These are phyloP conservation scores for Gonioctena quinquepunctata DNA, from an alignment of 1,140 invertebrate species.

Conservation along the genomic window DNA sequence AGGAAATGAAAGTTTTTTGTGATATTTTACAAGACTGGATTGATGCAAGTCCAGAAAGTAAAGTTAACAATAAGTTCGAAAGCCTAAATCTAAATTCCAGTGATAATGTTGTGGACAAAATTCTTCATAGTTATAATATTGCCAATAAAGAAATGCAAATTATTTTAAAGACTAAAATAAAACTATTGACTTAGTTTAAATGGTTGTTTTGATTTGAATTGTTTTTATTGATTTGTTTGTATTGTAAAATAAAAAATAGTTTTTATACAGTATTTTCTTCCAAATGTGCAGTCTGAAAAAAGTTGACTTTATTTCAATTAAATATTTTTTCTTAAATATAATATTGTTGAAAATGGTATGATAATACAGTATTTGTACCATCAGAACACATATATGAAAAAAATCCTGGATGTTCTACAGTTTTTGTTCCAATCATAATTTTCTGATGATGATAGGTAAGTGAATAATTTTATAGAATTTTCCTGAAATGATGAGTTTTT, in stretches of 20 bases:
- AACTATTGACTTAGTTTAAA: constrained; percentile 29
- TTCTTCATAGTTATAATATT: constrained; percentile 38
- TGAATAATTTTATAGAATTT: no score
- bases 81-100: constrained; percentile 37
- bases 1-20: constrained; percentile 34
- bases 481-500: no score
- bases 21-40: constrained; percentile 38
- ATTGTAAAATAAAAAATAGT: constrained; percentile 31
- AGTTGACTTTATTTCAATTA: no score
- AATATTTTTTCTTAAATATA: no score
- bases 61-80: constrained; percentile 36
- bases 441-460: no score
- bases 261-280: constrained; percentile 17
- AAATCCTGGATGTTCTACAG: no score
- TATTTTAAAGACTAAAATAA: constrained; percentile 43
- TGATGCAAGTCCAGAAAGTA: constrained; percentile 16
- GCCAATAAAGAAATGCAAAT: constrained; percentile 42
- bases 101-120: constrained; percentile 34
- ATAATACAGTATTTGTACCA: no score
- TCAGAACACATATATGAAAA: no score
- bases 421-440: no score
- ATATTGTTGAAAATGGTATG: no score
- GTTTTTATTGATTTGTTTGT: constrained; percentile 21
- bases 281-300: no score
- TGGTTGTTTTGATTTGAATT: constrained; percentile 15